Percentiles rank a stretch among this genome's conserved stretches.
Conservation (phyloP, 2,797 vertebrate species). For the Petrocephalus schoutedeni region DNA sequence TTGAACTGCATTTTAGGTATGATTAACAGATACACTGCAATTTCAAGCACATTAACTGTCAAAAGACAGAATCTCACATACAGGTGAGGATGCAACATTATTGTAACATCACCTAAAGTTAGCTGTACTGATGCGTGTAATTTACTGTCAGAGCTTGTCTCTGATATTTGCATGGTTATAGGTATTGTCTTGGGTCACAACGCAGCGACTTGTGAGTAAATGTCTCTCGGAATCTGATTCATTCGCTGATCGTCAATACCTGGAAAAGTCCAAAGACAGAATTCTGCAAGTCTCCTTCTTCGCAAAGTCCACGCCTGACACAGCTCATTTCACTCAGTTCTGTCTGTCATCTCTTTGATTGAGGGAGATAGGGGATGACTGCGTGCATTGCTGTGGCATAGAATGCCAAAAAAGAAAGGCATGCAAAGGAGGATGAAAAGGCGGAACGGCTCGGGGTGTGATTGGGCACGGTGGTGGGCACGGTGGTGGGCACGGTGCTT, state of each 20-base stretch:
- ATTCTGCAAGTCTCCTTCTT: neutral
- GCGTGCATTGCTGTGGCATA: neutral
- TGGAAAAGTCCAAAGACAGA: neutral
- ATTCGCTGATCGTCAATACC: neutral
- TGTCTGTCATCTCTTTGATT: constrained; percentile 38
- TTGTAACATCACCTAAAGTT: neutral
- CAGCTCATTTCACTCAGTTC: constrained; percentile 46
- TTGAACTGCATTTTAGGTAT: neutral
- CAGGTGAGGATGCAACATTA: neutral
- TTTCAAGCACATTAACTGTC: neutral
- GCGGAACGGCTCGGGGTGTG: constrained; percentile 25
- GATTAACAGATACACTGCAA: neutral
- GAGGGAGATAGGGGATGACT: constrained; percentile 47
- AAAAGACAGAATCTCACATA: neutral
- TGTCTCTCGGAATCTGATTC: neutral
- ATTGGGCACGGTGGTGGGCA: constrained; percentile 31
- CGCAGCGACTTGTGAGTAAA: neutral
- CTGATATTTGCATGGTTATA: neutral
- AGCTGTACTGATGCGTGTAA: neutral
- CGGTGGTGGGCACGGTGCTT: constrained; percentile 25
- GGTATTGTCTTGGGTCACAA: neutral
- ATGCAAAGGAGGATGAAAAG: constrained; percentile 28
- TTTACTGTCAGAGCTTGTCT: neutral
- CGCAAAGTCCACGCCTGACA: neutral
- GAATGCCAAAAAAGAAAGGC: constrained; percentile 3